Conservation (phyloP, 2,797 vertebrate genomes). For the Sebastes minor region DNA sequence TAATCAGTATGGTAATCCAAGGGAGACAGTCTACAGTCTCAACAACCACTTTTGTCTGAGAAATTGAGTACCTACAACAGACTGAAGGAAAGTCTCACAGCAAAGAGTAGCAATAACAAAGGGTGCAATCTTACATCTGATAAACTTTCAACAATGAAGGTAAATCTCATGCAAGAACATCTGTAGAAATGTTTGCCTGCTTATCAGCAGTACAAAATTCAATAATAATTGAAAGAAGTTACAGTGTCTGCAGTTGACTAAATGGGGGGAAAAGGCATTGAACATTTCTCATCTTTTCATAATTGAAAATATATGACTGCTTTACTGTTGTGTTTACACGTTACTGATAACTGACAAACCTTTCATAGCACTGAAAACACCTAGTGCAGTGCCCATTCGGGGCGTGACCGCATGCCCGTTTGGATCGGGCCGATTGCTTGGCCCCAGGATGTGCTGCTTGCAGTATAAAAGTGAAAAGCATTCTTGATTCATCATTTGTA, state of each 20-base stretch:
- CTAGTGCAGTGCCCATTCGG: too few relatives aligned
- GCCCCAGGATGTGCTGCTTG: too few relatives aligned
- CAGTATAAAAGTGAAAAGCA: too few relatives aligned
- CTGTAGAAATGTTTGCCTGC: not conserved
- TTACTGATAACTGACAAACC: not conserved
- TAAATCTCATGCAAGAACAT: not conserved
- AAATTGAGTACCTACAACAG: not conserved
- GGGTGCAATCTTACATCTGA: not conserved
- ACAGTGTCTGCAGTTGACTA: not conserved
- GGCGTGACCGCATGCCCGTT: too few relatives aligned
- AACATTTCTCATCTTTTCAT: not conserved
- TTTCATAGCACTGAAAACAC: not conserved
- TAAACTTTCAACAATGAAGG: not conserved
- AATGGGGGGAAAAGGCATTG: too few relatives aligned
- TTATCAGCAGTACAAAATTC: not conserved
- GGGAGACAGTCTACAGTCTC: not conserved
- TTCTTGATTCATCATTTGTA: too few relatives aligned
- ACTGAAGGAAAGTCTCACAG: not conserved
- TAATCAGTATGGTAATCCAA: conserved; percentile 17
- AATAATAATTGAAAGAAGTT: not conserved
- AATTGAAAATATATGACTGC: not conserved
- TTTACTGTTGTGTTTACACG: not conserved
- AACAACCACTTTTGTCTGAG: not conserved
- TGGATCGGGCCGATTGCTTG: too few relatives aligned
- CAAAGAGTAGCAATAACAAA: not conserved